A percentile compares a stretch with the other conserved stretches of the same genome.
Conservation (phyloP, 2,797 vertebrate genomes). For the Chiloscyllium punctatum region DNA sequence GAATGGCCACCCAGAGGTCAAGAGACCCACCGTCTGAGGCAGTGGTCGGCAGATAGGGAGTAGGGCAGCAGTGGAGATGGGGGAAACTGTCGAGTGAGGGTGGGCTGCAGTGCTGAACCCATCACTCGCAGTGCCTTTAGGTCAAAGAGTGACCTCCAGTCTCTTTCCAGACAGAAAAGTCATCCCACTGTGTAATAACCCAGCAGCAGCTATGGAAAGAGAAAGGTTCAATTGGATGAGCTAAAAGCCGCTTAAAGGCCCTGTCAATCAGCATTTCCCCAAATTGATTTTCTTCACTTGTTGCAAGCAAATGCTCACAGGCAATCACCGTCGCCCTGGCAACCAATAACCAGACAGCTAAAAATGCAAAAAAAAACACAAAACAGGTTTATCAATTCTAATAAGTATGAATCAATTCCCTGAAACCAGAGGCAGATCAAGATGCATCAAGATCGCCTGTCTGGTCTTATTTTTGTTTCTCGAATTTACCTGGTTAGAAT, state of each 20-base stretch:
- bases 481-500: not conserved
- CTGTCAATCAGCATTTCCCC: constrained; percentile 4
- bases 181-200: not conserved
- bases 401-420: not conserved
- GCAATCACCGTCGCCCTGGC: constrained; percentile 6
- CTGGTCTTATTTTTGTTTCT: not conserved
- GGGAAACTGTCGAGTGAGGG: too few species aligned
- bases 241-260: too few species aligned
- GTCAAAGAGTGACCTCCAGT: not conserved
- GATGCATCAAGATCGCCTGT: not conserved
- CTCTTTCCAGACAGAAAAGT: not conserved
- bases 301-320: not conserved
- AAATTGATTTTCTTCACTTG: constrained; percentile 16
- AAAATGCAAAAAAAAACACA: constrained; percentile 30
- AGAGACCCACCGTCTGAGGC: not conserved
- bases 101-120: not conserved
- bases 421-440: not conserved
- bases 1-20: not conserved
- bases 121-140: not conserved
- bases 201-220: not conserved
- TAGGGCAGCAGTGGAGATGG: not conserved
- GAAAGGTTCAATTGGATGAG: not conserved
- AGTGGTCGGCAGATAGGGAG: not conserved
- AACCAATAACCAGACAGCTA: constrained; percentile 21
- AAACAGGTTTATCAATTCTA: not conserved